Evolutionary conservation across 2,888 invertebrate genomes (phyloP).

Genomic region (Pantelozetes paolii): DNA sequence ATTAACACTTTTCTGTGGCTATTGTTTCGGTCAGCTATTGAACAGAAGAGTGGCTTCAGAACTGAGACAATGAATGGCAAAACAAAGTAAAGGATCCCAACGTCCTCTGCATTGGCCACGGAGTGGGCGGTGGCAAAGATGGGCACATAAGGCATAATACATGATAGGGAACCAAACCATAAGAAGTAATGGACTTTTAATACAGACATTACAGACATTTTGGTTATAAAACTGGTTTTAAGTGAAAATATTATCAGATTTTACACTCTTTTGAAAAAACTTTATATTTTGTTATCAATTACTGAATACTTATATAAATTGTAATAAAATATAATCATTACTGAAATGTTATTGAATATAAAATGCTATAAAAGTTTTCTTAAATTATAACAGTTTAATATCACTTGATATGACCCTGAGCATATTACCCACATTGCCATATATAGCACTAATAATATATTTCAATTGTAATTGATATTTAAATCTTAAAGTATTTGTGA

Average conservation of each 20-base stretch:
- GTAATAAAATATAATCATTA: too few relatives aligned
- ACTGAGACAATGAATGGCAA: conserved; percentile 47
- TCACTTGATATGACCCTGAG: too few relatives aligned
- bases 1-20: conserved; percentile 34
- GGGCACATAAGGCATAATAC: conserved; percentile 45
- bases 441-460: too few relatives aligned
- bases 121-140: conserved; percentile 45
- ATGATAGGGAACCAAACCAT: conserved; percentile 43
- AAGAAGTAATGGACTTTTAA: conserved; percentile 42
- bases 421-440: too few relatives aligned
- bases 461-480: too few relatives aligned
- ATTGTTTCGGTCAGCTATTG: conserved; percentile 44
- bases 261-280: too few relatives aligned
- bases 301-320: too few relatives aligned
- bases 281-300: too few relatives aligned
- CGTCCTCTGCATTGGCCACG: conserved; percentile 44
- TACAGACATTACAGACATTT: conserved; percentile 27
- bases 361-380: too few relatives aligned
- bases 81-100: conserved; percentile 45
- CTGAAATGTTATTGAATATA: too few relatives aligned
- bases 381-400: too few relatives aligned
- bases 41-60: conserved; percentile 46
- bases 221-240: not conserved
- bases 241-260: not conserved
- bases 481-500: too few relatives aligned